Conservation (phyloP, 2,797 vertebrate genomes). For the Gorsachius magnificus region DNA sequence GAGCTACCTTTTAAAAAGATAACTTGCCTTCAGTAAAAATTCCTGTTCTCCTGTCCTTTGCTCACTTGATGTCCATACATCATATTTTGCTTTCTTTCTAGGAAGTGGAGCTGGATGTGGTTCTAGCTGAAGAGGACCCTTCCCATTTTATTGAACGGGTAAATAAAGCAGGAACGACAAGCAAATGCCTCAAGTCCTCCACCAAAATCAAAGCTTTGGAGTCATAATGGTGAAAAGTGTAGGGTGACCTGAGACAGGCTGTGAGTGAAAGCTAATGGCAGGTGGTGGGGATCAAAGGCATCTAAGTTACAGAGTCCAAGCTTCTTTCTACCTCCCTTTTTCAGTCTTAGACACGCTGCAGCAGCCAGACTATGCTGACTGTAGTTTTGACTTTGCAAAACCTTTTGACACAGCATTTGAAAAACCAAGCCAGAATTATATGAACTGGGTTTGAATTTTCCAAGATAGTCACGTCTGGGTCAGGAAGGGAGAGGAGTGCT, state of each 20-base stretch:
- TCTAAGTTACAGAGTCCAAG: not conserved
- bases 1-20: not conserved
- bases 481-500: not conserved
- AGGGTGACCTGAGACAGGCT: not conserved
- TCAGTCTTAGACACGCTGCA: not conserved
- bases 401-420: not conserved
- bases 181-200: not conserved
- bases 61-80: rapidly evolving
- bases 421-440: not conserved
- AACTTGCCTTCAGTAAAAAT: not conserved
- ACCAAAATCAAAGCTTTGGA: not conserved
- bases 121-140: not conserved
- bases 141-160: not conserved
- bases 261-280: not conserved
- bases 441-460: not conserved
- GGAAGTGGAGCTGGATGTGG: not conserved
- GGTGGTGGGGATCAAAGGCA: not conserved
- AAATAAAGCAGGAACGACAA: not conserved
- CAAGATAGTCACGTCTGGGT: not conserved
- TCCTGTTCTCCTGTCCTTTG: not conserved
- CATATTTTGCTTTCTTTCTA: not conserved
- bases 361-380: not conserved
- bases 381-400: not conserved
- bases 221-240: not conserved
- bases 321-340: not conserved